These are phyloP conservation scores for Zhuqinia jingwanae DNA, from an alignment of 2,888 invertebrate genomes.

Conservation along the genomic window DNA sequence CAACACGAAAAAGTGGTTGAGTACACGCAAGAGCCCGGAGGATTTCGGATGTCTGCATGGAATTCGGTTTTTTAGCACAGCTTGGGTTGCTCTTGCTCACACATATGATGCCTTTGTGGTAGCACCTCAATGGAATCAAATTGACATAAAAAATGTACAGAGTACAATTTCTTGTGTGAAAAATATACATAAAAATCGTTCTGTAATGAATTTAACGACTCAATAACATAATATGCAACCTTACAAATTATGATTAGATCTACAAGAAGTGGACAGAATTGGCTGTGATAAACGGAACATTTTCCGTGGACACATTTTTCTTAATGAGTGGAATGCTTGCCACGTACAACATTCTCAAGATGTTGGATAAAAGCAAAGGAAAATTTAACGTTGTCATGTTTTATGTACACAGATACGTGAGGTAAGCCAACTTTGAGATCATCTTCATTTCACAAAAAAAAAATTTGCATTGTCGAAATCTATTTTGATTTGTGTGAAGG, in stretches of 20 bases:
- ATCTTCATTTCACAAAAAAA: no score
- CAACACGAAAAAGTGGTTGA: constrained; percentile 84
- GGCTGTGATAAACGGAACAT: constrained; percentile 84
- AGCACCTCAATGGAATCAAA: constrained; percentile 83
- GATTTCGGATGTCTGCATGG: constrained; percentile 88
- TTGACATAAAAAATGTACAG: constrained; percentile 84
- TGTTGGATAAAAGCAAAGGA: constrained; percentile 81
- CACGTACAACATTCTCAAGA: constrained; percentile 82
- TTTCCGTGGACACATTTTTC: constrained; percentile 86
- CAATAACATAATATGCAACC: no score
- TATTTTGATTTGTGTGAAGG: no score
- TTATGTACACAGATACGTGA: constrained; percentile 84
- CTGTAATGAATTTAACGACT: no score
- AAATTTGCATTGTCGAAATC: no score
- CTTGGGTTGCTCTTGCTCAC: constrained; percentile 85
- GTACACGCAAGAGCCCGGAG: constrained; percentile 81
- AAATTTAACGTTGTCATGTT: constrained; percentile 83
- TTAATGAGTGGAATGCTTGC: constrained; percentile 85
- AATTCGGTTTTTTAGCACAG: constrained; percentile 85
- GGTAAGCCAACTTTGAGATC: no score
- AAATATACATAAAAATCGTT: no score
- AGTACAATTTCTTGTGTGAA: not conserved
- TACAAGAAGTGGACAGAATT: constrained; percentile 78
- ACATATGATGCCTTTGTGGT: constrained; percentile 85
- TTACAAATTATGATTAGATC: constrained; percentile 57